phyloP scores from a whole-genome alignment of 1,140 invertebrate species.

The Scaptomyza graminum region DNA sequence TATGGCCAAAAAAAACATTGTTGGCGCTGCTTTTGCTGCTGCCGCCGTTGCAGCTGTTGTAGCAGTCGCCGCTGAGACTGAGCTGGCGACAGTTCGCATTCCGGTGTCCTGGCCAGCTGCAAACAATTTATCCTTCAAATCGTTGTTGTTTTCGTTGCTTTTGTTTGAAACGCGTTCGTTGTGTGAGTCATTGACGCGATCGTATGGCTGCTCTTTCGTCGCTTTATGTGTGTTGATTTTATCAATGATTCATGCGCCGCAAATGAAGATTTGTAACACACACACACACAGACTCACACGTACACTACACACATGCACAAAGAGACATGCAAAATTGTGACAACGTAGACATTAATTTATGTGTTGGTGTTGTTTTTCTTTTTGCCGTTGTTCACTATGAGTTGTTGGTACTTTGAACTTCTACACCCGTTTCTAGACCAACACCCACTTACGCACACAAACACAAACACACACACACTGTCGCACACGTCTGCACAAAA shows the following conservation, averaged over 20 bases:
- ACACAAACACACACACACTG: constrained; percentile 35
- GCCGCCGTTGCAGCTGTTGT: constrained; percentile 6
- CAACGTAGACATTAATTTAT: constrained; percentile 53
- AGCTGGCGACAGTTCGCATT: constrained; percentile 36
- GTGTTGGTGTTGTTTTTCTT: constrained; percentile 15
- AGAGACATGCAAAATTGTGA: constrained; percentile 50
- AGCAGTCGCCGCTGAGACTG: constrained; percentile 24
- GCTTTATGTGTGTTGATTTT: constrained; percentile 57
- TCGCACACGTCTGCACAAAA: constrained; percentile 11
- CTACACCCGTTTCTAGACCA: constrained; percentile 36
- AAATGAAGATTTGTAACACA: constrained; percentile 68
- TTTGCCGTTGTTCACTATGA: constrained; percentile 30
- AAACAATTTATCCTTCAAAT: not conserved
- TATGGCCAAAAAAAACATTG: constrained; percentile 10
- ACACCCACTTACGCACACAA: constrained; percentile 46
- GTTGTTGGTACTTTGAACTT: constrained; percentile 69
- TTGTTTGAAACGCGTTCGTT: constrained; percentile 10
- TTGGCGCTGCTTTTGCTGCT: constrained; percentile 1
- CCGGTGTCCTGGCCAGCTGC: constrained; percentile 8
- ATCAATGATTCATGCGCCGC: constrained; percentile 75
- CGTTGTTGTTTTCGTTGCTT: not conserved
- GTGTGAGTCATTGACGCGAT: constrained; percentile 52
- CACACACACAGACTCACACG: constrained; percentile 27
- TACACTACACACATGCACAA: constrained; percentile 62
- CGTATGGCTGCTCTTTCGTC: constrained; percentile 64